Base-by-base conservation (phyloP, 1,140 invertebrate species). In the Heliconius congener region DNA sequence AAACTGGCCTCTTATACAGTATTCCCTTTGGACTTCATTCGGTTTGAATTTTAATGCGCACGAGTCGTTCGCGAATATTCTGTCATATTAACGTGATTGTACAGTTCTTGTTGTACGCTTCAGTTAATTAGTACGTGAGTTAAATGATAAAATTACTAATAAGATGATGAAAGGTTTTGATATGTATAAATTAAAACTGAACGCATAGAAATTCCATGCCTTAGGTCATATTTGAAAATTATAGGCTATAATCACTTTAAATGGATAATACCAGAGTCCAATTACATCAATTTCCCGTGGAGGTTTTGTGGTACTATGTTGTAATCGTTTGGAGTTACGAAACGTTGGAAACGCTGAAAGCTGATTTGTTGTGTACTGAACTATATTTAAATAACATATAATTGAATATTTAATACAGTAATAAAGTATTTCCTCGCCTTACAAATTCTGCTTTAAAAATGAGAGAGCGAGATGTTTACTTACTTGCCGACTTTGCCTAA, bases 11-110 rank as follows among this genome's bases (percentile, higher is more conserved):
- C 84, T 87, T 86, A 87, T 87, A 82, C 83, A 70, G 77, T 85
- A 92, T 90, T 90, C 90, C 84, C 86, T 87, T 91, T 90, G 77
- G 87, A 85, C 78, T 85, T 75, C 42, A 76, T 80, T 82, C 77
- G 76, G 77, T 81, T 87, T 85, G 80, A 90, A 90, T 90, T 90
- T 91, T 90, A 90, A 91, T 91, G 85, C 84, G 84, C 85, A 85
- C 71, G 85, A 88, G 83, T 88, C 80, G 82, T 84, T 81, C 42
- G 75, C 70, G 71, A 75, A 52, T 78, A 78, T 83, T 82, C 77
- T 70, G 71, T 75, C 60, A 78, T 79, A 83, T 83, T 83, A 83
- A 34, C 60, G 50, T 81, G 75, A 83, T 82, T 84, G 74, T 79
- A 81, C 60, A 78, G 71, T 42, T 79, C 75, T 77, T 76, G 73